Evolutionary conservation across 2,888 invertebrate genomes (phyloP).

Genomic region (Sphaeridia pumilis): DNA sequence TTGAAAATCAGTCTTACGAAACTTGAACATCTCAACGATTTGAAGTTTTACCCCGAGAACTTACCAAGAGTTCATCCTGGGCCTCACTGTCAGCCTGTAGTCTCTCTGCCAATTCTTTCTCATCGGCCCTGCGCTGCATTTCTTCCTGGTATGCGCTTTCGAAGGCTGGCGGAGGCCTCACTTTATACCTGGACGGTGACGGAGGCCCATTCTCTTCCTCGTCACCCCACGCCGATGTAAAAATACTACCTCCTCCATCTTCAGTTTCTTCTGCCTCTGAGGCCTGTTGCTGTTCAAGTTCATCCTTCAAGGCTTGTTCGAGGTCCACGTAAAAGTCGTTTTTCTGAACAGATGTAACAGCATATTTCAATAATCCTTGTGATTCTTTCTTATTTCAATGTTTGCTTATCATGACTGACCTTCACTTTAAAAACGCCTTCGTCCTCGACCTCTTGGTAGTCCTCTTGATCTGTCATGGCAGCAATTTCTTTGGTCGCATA

Average conservation of each 20-base stretch:
- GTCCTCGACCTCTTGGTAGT: constrained; percentile 12
- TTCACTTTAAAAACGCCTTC: constrained; percentile 1
- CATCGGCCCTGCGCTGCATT: constrained; percentile 14
- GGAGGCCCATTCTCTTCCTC: constrained; percentile 10
- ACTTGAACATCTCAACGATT: not conserved
- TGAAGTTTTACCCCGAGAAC: constrained; percentile 38
- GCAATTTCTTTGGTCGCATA: constrained; percentile 54
- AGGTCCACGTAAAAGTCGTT: constrained; percentile 6
- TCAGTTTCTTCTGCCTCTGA: constrained; percentile 4
- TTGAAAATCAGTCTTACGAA: not conserved
- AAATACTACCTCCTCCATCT: constrained; percentile 1
- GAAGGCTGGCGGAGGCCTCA: constrained; percentile 16
- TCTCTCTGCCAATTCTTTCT: constrained; percentile 15
- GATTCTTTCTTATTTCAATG: not conserved
- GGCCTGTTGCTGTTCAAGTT: not conserved
- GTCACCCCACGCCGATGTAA: not conserved
- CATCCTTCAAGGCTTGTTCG: not conserved
- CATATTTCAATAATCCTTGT: not conserved
- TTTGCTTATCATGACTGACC: not conserved
- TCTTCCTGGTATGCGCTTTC: constrained; percentile 14
- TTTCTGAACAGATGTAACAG: not conserved
- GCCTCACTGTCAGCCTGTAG: constrained; percentile 13
- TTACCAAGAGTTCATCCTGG: constrained; percentile 44
- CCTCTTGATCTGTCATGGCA: constrained; percentile 37
- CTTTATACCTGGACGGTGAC: constrained; percentile 30